Evolutionary conservation across 2,113 vertebrate species (phyloP).

Genomic region (Erinaceus europaeus): DNA sequence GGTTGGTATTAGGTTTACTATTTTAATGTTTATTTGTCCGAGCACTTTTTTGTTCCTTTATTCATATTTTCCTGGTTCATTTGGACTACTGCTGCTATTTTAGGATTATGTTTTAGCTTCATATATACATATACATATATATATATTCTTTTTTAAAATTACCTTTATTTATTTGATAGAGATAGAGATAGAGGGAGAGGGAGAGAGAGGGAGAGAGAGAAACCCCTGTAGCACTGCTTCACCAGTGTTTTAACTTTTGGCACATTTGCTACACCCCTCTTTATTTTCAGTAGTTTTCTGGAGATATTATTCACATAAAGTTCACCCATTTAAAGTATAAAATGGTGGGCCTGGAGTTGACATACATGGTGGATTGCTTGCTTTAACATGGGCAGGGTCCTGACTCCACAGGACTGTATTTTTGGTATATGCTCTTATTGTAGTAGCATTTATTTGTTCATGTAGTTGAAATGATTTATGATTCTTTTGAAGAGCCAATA

Average conservation of each 20-base stretch:
- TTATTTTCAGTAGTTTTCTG: neutral
- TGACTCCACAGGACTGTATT: neutral
- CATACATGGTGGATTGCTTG: no score
- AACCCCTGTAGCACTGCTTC: no score
- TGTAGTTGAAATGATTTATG: neutral
- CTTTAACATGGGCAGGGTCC: no score
- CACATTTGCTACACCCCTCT: neutral
- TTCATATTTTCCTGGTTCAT: neutral
- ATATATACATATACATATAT: no score
- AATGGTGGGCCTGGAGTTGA: neutral
- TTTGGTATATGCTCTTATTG: slow-evolving; percentile 13
- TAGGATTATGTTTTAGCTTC: no score
- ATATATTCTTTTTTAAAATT: no score
- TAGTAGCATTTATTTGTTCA: neutral
- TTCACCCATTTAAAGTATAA: neutral
- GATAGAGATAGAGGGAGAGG: no score
- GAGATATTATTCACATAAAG: neutral
- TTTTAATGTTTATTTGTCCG: neutral
- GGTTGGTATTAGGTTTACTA: neutral
- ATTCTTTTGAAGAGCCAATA: neutral
- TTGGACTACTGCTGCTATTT: neutral
- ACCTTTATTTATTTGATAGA: no score
- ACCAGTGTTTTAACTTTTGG: neutral
- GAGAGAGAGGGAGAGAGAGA: no score
- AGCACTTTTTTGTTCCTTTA: neutral